A percentile compares a stretch with the other conserved stretches of the same genome.
These are phyloP conservation scores for Salminus brasiliensis DNA, from an alignment of 2,113 vertebrate genomes.

Conservation along the genomic window DNA sequence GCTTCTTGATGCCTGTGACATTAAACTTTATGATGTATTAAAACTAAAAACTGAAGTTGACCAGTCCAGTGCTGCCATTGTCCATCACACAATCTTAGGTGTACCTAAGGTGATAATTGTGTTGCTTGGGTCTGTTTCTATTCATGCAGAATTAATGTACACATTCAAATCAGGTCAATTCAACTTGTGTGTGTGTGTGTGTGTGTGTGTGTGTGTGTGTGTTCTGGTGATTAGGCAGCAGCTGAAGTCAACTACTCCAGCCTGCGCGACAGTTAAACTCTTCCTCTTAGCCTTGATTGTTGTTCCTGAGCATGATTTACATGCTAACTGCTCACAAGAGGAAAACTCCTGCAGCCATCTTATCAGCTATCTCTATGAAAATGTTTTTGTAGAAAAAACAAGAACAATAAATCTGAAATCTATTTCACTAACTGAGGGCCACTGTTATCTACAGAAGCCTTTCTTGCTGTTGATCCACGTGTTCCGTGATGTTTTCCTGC, in stretches of 20 bases:
- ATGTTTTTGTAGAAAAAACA: background rate
- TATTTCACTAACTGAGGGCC: background rate
- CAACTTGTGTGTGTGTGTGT: background rate
- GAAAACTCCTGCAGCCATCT: slow-evolving; percentile 13
- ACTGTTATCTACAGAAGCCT: background rate
- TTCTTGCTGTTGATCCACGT: background rate
- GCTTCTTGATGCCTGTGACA: too few relatives aligned
- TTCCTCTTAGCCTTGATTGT: slow-evolving; percentile 10
- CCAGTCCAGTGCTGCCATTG: too few relatives aligned
- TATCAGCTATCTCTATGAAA: slow-evolving; percentile 49
- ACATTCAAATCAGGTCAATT: background rate
- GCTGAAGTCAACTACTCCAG: background rate
- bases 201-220: background rate
- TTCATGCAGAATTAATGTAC: background rate
- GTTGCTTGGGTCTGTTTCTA: background rate
- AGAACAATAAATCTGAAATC: background rate
- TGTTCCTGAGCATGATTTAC: slow-evolving; percentile 14
- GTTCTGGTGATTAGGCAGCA: background rate
- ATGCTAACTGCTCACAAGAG: slow-evolving; percentile 27
- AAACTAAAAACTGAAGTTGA: too few relatives aligned
- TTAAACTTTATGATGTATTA: too few relatives aligned
- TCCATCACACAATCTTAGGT: too few relatives aligned
- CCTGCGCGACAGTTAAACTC: slow-evolving; percentile 17
- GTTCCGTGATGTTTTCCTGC: background rate
- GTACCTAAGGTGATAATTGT: background rate